phyloP scores from a whole-genome alignment of 1,140 invertebrate species.

The Drosophila serrata region DNA sequence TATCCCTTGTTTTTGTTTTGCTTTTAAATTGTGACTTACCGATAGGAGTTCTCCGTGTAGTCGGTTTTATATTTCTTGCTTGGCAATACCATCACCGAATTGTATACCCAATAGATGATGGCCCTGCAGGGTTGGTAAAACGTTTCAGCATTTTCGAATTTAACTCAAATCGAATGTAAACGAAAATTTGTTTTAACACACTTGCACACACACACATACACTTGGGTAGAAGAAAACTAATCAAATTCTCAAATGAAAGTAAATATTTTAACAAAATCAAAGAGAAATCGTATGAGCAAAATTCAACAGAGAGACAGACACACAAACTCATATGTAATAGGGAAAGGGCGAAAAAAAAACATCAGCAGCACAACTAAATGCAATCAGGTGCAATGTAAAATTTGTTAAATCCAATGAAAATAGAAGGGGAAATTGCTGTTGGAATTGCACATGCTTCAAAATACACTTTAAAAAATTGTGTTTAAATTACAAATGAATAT shows the following conservation, averaged over 20 bases:
- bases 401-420: conserved; percentile 12
- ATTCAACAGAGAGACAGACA: conserved; percentile 17
- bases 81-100: conserved; percentile 93
- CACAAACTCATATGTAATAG: neutral
- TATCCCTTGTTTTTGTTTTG: neutral
- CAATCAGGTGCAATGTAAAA: conserved; percentile 26
- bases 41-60: conserved; percentile 92
- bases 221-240: conserved; percentile 37
- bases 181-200: conserved; percentile 29
- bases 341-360: neutral
- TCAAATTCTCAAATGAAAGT: conserved; percentile 58
- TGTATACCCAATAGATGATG: conserved; percentile 96
- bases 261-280: conserved; percentile 67
- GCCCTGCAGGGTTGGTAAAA: conserved; percentile 87
- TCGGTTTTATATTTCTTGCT: conserved; percentile 93
- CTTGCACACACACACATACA: conserved; percentile 1
- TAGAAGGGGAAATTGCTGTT: neutral
- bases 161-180: conserved; percentile 46
- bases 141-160: conserved; percentile 27
- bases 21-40: conserved; percentile 83
- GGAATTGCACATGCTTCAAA: neutral
- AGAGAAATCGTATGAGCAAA: conserved; percentile 33
- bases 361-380: conserved; percentile 12
- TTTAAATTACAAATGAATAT: no score
- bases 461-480: neutral